phyloP scores from a whole-genome alignment of 2,888 invertebrate genomes.

The Abrostola triplasia region DNA sequence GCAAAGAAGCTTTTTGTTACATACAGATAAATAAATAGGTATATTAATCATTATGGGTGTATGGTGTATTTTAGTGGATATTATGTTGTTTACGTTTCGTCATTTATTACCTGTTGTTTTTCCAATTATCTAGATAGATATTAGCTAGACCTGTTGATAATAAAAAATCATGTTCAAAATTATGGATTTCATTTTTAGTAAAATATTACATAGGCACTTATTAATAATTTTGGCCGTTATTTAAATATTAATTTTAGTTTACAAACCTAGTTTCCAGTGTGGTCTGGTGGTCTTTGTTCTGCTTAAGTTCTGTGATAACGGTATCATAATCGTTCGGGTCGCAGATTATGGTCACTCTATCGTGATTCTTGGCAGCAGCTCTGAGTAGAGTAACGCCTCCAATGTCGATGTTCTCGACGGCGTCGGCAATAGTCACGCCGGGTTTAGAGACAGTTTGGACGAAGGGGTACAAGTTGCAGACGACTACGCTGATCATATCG shows the following conservation, averaged over 20 bases:
- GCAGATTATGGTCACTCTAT: conserved; percentile 97
- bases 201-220: too few relatives aligned
- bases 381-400: conserved; percentile 98
- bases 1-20: too few relatives aligned
- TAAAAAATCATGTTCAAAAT: not conserved
- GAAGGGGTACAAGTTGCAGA: conserved; percentile 99
- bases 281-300: conserved; percentile 90
- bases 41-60: not conserved
- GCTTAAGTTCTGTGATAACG: conserved; percentile 92
- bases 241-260: not conserved
- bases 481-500: conserved; percentile 95
- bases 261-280: conserved; percentile 90
- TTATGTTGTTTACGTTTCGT: not conserved
- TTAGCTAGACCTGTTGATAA: conserved; percentile 35
- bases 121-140: conserved; percentile 14
- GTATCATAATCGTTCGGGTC: conserved; percentile 96
- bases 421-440: conserved; percentile 94
- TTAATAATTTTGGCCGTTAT: too few relatives aligned
- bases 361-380: conserved; percentile 99
- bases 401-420: conserved; percentile 98
- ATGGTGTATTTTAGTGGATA: too few relatives aligned
- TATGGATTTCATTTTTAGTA: not conserved
- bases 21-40: not conserved
- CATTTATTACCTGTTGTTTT: conserved; percentile 24
- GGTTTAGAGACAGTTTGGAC: conserved; percentile 94